A percentile compares a stretch with the other conserved stretches of the same genome.
Evolutionary conservation across 2,797 vertebrate genomes (phyloP).

Genomic region (Jordanella pulchra): DNA sequence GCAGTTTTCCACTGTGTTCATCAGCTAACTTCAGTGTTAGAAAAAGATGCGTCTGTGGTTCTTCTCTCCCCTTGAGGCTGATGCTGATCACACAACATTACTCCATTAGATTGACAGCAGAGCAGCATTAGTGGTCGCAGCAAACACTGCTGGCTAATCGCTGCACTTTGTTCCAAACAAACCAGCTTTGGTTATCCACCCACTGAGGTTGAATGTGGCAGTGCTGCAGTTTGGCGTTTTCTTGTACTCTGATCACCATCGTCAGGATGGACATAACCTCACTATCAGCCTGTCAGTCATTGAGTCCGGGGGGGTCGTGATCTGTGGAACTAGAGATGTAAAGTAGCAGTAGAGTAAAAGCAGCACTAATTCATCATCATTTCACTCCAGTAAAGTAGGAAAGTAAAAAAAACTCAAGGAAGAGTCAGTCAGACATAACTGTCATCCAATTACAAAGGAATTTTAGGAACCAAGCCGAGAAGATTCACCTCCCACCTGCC

Average conservation of each 20-base stretch:
- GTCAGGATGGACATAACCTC: not conserved
- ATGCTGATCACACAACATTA: not conserved
- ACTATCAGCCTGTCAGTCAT: not conserved
- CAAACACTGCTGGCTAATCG: not conserved
- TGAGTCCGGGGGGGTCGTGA: not conserved
- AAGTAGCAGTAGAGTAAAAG: too few relatives aligned
- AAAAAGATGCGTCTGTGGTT: not conserved
- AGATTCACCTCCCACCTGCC: too few relatives aligned
- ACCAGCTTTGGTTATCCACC: not conserved
- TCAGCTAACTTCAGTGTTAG: not conserved
- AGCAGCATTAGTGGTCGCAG: slow-evolving; percentile 1
- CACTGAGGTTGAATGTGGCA: not conserved
- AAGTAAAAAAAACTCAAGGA: too few relatives aligned
- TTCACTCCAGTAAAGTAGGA: too few relatives aligned
- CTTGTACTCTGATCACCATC: not conserved
- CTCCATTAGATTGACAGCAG: not conserved
- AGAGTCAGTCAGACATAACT: too few relatives aligned
- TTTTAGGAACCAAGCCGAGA: too few relatives aligned
- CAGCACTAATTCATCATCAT: too few relatives aligned
- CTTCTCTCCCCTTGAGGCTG: not conserved
- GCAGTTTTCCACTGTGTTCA: not conserved
- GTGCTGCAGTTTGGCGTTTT: not conserved
- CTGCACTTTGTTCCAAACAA: not conserved
- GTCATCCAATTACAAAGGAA: too few relatives aligned
- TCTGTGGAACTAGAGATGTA: too few relatives aligned